These are phyloP conservation scores for Mythimna vitellina DNA, from an alignment of 2,888 invertebrate species.

Conservation along the genomic window DNA sequence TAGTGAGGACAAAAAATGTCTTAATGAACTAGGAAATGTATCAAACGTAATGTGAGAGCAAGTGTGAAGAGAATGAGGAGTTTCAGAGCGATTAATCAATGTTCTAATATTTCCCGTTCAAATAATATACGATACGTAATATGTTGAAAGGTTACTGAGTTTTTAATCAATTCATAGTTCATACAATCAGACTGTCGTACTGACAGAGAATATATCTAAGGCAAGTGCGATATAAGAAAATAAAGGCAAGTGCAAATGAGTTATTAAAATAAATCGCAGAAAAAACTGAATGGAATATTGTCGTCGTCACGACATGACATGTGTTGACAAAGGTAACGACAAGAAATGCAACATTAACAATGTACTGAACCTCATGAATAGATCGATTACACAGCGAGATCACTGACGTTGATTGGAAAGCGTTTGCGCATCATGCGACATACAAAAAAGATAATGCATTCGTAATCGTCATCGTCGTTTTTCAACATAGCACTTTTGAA, in stretches of 20 bases:
- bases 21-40: conserved; percentile 20
- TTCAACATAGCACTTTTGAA: conserved; percentile 70
- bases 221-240: conserved; percentile 18
- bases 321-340: conserved; percentile 48
- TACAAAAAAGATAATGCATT: conserved; percentile 66
- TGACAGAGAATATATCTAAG: not conserved
- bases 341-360: conserved; percentile 47
- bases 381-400: conserved; percentile 72
- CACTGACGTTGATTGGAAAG: conserved; percentile 75
- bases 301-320: conserved; percentile 44
- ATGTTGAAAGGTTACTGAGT: not conserved
- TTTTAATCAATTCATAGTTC: not conserved
- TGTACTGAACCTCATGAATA: conserved; percentile 69
- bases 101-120: conserved; percentile 12
- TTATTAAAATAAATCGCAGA: conserved; percentile 22
- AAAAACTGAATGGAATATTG: conserved; percentile 39
- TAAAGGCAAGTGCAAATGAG: conserved; percentile 31
- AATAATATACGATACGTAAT: conserved; percentile 11
- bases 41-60: not conserved
- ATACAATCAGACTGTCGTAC: not conserved
- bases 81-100: conserved; percentile 40
- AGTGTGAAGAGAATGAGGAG: conserved; percentile 6
- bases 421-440: conserved; percentile 54
- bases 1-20: conserved; percentile 2
- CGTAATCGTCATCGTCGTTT: conserved; percentile 68